Evolutionary conservation across 2,113 vertebrate species (phyloP).

Genomic region (Prionailurus bengalensis): DNA sequence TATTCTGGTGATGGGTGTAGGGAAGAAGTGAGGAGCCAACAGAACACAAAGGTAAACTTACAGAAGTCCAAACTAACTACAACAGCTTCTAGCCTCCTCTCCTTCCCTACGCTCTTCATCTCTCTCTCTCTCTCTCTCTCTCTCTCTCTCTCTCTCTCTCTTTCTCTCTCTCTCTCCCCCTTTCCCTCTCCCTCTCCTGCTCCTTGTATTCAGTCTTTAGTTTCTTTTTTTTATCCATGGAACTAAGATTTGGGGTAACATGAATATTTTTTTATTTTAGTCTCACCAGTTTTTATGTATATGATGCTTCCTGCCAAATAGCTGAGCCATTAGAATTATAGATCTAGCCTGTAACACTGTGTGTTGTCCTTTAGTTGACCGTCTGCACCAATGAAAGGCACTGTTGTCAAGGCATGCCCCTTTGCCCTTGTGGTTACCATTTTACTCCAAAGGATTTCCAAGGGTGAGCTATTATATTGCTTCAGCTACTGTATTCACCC

Average conservation of each 20-base stretch:
- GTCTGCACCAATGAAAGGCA: constrained; percentile 89
- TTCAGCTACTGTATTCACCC: constrained; percentile 82
- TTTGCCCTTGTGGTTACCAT: constrained; percentile 86
- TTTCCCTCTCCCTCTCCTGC: neutral
- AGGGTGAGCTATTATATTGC: constrained; percentile 85
- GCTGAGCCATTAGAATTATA: constrained; percentile 82
- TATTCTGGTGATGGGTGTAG: neutral
- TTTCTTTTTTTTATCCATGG: constrained; percentile 42
- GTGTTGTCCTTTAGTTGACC: constrained; percentile 89
- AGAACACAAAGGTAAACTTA: neutral
- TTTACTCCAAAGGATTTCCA: constrained; percentile 85
- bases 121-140: neutral
- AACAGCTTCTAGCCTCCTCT: neutral
- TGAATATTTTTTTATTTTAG: constrained; percentile 81
- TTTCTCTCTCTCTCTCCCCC: neutral
- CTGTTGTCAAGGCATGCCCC: constrained; percentile 86
- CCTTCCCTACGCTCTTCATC: neutral
- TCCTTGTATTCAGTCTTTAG: constrained; percentile 12
- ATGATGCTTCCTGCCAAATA: constrained; percentile 85
- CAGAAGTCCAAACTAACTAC: neutral
- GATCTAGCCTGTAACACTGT: constrained; percentile 84
- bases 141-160: neutral
- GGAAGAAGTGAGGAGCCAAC: neutral
- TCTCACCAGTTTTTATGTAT: constrained; percentile 81
- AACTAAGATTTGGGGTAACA: constrained; percentile 79